Percentiles rank a stretch among this genome's conserved stretches.
Evolutionary conservation across 1,140 invertebrate species (phyloP).

Genomic region (Neelides sp.): DNA sequence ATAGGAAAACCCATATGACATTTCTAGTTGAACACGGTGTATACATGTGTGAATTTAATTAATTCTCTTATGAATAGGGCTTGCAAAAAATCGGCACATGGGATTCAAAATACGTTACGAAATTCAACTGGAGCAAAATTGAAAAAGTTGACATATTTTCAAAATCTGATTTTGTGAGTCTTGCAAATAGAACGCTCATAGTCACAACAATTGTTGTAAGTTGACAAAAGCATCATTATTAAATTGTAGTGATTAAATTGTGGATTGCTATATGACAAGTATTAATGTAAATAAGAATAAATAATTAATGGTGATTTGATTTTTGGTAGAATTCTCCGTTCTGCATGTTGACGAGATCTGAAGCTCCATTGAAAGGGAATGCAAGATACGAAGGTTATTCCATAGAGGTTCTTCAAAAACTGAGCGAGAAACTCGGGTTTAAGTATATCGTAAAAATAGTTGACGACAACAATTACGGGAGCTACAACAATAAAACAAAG

Average conservation of each 20-base stretch:
- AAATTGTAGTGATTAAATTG: too few species aligned
- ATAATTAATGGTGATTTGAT: too few species aligned
- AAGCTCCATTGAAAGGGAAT: constrained; percentile 64
- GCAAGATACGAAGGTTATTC: constrained; percentile 81
- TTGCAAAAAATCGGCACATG: constrained; percentile 74
- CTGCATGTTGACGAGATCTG: constrained; percentile 74
- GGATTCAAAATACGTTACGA: constrained; percentile 71
- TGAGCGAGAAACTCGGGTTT: constrained; percentile 62
- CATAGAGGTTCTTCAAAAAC: constrained; percentile 73
- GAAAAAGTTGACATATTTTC: constrained; percentile 72
- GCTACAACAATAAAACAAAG: constrained; percentile 44
- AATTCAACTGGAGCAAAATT: constrained; percentile 74
- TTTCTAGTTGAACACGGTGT: too few species aligned
- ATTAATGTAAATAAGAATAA: too few species aligned
- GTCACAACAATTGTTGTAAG: constrained; percentile 82
- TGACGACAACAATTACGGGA: constrained; percentile 60
- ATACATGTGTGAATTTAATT: too few species aligned
- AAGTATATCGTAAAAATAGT: constrained; percentile 72
- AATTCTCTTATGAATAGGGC: constrained; percentile 42
- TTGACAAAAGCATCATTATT: too few species aligned
- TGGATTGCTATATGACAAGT: too few species aligned
- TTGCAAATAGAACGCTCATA: constrained; percentile 81
- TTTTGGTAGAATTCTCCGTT: constrained; percentile 66
- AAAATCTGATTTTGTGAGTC: constrained; percentile 43
- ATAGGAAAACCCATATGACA: too few species aligned